Evolutionary conservation across 2,113 vertebrate species (phyloP), one percentile per base, ranked within the genome.

Genomic region (Progne subis): DNA sequence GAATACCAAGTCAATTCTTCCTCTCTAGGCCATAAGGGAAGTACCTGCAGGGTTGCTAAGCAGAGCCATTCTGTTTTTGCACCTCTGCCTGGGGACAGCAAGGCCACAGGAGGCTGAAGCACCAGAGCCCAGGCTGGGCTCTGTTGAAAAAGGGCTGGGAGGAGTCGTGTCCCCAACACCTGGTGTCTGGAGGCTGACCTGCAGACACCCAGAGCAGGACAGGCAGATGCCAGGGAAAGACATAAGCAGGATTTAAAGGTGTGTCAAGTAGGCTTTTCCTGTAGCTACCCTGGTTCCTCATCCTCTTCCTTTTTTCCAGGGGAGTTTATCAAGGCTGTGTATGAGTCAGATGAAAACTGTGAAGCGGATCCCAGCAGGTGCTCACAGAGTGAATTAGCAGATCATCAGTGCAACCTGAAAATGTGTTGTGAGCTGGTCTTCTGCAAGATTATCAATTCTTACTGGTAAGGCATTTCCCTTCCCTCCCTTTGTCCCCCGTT

Each of bases 401-500:
- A 99, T 75, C 98, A 99, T 86, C 99, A 99, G 97, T 99, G 98
- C 78, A 99, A 99, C 98, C 97, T 99, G 96, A 99, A 99, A 96
- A 99, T 99, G 99, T 99, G 99, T 91, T 99, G 99, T 75, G 99
- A 99, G 95, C 98, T 99, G 86, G 99, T 99, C 26, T 99, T 99
- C 98, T 99, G 99, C 98, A 99, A 99, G 97, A 99, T 99, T 96
- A 99, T 99, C 98, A 99, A 99, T 98, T 99, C 99, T 5, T 99
- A 99, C 98, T 99, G 99, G 99, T 99, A 92, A 98, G 98, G 79
- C 88, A 67, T 55, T 68, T 90, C 63, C 81, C 49, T 84, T 65
- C 76, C 34, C 18, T 59, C 24, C 65, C 63, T 41, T 75, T 56
- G 53, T 82, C 49, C n/a, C 20, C 11, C 0, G 0, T 71, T 77